Evolutionary conservation across 1,140 invertebrate genomes (phyloP), one percentile per base, ranked within the genome.

Genomic region (Trinorchestia longiramus): DNA sequence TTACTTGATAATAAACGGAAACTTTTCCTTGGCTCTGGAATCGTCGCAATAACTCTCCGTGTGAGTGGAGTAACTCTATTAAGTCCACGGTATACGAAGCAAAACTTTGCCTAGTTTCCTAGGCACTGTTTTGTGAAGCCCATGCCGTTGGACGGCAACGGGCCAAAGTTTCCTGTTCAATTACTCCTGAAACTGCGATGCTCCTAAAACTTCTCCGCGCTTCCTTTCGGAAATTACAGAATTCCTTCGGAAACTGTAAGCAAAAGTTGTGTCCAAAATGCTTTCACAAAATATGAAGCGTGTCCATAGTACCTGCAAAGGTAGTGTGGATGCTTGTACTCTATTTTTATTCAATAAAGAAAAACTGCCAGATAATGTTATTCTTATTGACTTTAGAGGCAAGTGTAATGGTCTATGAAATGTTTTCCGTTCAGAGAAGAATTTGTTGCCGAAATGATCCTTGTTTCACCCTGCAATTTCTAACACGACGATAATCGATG

Each of bases 111-210:
- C 62, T 77, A 77, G 36, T 77, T 77, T 77, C 62, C 15, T 23
- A 77, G 62, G 11, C 62, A 77, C 1, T 77, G 62, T 77, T 77
- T 28, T 77, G 62, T 36, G 1, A 36, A 77, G 62, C 36, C 62
- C 62, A 36, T 77, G 62, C 62, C 62, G 62, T 77, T 28, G 15
- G 62, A 77, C 62, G 62, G 62, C 62, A 77, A 77, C 62, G 62
- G 62, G 62, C 11, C 62, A 77, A 77, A 77, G 62, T 77, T 77
- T 77, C 62, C 62, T 77, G 62, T 77, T 77, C 62, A 77, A 77
- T 77, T 77, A 77, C 62, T 77, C 62, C 62, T 77, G 62, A 77
- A 77, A 77, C 62, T 77, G 62, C 62, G 62, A 77, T 77, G 62
- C 62, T 77, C 62, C 62, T 77, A 77, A 77, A 77, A 77, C 36